Base-by-base conservation (phyloP, 2,113 vertebrate genomes). In the Porphyrio hochstetteri region DNA sequence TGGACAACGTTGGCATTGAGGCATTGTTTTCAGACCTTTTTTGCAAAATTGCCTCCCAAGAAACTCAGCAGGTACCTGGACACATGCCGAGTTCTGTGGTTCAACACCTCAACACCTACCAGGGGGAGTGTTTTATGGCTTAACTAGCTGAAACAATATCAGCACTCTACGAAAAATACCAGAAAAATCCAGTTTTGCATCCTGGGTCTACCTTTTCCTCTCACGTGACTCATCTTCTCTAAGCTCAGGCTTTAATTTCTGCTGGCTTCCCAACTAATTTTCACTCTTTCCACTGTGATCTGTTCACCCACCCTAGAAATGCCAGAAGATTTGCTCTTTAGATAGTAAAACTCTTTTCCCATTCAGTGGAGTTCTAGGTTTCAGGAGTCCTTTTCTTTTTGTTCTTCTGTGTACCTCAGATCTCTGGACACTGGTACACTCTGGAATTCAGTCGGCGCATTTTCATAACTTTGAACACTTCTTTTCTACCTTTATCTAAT, bases 401-500 rank as follows among this genome's bases (percentile, higher is more conserved):
- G 19, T 68, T 74, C 23, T 84, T 75, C 61, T 87, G 36, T 92
- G 82, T 96, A 48, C 59, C 71, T 20, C 56, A 50, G 38, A 36
- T 56, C 13, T 56, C 23, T 76, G 33, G 42, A 82, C 50, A 29
- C 9, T 71, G 27, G 40, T 23, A 48, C 64, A 90, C 19, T 83
- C 69, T 76, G 11, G 72, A 87, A 79, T 93, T 96, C 78, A 78
- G 71, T 71, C 27, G 74, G 42, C 28, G 81, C 11, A 78, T 95
- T 90, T 77, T 55, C 82, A 71, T 96, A 90, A 88, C 92, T 95
- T 68, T 93, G 42, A 92, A 52, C 48, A 29, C 3, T 88, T 75
- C 18, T 57, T 84, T 46, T 70, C 59, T 81, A 50, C 33, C 9
- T 90, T 77, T 78, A 27, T 67, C 28, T 86, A 14, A 23, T 82